Evolutionary conservation across 2,888 invertebrate genomes (phyloP), one percentile per base, ranked within the genome.

Genomic region (Drosophila paranaensis): DNA sequence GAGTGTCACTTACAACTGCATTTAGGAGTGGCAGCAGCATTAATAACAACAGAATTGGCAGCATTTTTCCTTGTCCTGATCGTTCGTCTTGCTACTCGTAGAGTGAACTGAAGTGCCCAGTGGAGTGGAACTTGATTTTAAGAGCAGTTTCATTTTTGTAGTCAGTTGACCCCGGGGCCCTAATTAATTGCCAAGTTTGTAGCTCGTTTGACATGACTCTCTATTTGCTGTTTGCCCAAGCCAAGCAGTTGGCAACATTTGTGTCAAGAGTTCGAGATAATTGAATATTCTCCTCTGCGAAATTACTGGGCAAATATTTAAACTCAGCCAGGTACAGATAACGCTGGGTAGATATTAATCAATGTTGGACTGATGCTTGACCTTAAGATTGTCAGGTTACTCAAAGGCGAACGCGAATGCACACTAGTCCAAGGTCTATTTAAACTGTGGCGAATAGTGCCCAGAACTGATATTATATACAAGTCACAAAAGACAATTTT

Each of bases 191-290:
- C 27, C 58, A 66, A 68, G 66, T 63, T 73, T 46, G 57, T 25
- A 68, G 42, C 51, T 88, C 70, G 74, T 72, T 77, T 68, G 70
- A 72, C 77, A 74, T 71, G 69, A 37, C 51, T 14, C 42, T 37
- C 51, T 69, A 56, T 73, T 83, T 88, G 68, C 43, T 74, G 57
- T 74, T 88, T 78, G 66, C 55, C 56, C 55, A 64, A 71, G 56
- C 67, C 74, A 65, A 71, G 70, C 54, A 71, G 51, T 46, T 57
- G 60, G 54, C 50, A 66, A 87, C 89, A 84, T 88, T 83, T 83
- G 74, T 83, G 84, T 88, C 84, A 84, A 84, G 77, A 64, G 70
- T 64, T 69, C 60, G 51, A 86, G 81, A 81, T 84, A 88, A 88
- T 88, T 86, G 71, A 64, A 77, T 77, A 63, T 56, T 68, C 42